These are phyloP conservation scores for Ammodytes marinus DNA, from an alignment of 2,113 vertebrate genomes.

Conservation along the genomic window DNA sequence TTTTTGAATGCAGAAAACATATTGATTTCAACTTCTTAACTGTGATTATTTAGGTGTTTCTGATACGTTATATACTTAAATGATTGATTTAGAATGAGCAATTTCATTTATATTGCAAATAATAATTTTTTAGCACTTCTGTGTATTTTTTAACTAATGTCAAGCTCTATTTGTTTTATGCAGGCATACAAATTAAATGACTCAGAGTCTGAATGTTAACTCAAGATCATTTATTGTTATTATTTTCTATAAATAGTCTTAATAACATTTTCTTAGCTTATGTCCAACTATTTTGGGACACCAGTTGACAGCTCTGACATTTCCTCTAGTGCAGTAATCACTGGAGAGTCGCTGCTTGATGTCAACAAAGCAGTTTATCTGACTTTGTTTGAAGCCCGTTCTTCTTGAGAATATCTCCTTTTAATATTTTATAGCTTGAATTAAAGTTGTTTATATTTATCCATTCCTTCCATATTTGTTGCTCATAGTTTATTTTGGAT, in stretches of 20 bases:
- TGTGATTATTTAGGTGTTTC: neutral
- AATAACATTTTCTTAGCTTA: neutral
- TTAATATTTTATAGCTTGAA: neutral
- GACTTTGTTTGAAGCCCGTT: neutral
- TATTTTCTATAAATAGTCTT: neutral
- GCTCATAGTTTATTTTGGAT: neutral
- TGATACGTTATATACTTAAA: neutral
- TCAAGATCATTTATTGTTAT: neutral
- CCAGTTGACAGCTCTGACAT: neutral
- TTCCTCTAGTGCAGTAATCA: constrained; percentile 42
- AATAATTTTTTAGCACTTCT: neutral
- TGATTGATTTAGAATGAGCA: neutral
- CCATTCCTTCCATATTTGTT: neutral
- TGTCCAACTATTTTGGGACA: neutral
- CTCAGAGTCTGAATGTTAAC: neutral
- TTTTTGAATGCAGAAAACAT: neutral
- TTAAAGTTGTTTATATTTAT: neutral
- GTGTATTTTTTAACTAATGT: neutral
- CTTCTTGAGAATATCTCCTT: too few relatives aligned
- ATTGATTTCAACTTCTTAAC: neutral
- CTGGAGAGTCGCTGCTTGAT: constrained; percentile 2
- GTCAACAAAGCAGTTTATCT: neutral
- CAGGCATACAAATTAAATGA: neutral
- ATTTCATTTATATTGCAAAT: neutral
- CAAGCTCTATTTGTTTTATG: neutral